Base-by-base conservation (phyloP, 2,888 invertebrate genomes). In the Bruchidius siliquastri region DNA sequence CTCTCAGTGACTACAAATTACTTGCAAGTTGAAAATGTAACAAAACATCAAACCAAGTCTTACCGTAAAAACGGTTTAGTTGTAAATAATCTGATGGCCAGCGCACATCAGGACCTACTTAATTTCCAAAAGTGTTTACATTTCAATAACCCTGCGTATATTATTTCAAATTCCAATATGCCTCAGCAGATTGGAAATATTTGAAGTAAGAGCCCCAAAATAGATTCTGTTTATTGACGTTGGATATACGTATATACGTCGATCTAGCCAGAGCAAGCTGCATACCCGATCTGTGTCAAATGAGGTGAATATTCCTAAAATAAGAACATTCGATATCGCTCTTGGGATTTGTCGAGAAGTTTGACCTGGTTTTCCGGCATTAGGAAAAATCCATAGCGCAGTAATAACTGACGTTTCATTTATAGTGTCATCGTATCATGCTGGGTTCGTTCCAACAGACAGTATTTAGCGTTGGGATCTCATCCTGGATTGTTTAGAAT, bases 191-290 rank as follows among this genome's bases (percentile, higher is more conserved):
- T 81, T 77, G 77, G 79, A 81, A 81, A 80, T 79, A 79, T 78
- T 79, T 79, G 78, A 79, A 79, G 77, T 80, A 80, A 77, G 75
- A 74, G 49, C 76, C 79, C 78, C 75, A 76, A 81, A 81, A 81
- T 80, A 80, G 78, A 77, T 70, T 74, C 68, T 80, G 81, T 81
- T 81, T 81, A 80, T 81, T 81, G 79, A 79, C 78, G 74, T 81
- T 81, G 78, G 76, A 77, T 79, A 80, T 79, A 49, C 49, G 49
- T 49, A 49, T 49, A 49, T 49, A 49, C 49, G 49, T 49, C 49
- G 49, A 49, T 49, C 49, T 49, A 49, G 49, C 49, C 49, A 49
- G 49, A 49, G 49, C 49, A 49, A 49, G 49, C 49, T 49, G 49
- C 49, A 49, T 49, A 49, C 49, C 18, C 49, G 18, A 49, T 49